Conservation (phyloP, 2,888 invertebrate genomes). For the Xylophagus ater region DNA sequence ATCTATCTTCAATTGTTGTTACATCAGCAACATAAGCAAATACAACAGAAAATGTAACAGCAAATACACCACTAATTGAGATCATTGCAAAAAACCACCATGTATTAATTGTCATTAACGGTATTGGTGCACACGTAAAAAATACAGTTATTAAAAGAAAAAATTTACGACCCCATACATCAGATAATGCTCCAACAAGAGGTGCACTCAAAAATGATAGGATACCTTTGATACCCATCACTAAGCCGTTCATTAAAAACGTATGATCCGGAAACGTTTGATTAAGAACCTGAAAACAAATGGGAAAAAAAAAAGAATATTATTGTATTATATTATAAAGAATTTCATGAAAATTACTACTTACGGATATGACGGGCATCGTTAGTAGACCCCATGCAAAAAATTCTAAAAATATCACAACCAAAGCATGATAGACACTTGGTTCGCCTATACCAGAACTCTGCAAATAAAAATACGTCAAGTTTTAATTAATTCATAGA, state of each 20-base stretch:
- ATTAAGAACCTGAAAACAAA: constrained; percentile 58
- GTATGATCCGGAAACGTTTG: constrained; percentile 98
- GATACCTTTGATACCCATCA: constrained; percentile 97
- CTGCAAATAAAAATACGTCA: constrained; percentile 37
- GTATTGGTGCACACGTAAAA: constrained; percentile 98
- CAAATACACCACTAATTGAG: constrained; percentile 96
- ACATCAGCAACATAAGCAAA: constrained; percentile 99
- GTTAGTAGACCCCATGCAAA: constrained; percentile 99
- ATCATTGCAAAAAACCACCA: constrained; percentile 99
- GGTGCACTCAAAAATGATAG: constrained; percentile 96
- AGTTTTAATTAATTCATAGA: constrained; percentile 1
- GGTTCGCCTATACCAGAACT: constrained; percentile 85
- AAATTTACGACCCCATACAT: constrained; percentile 97
- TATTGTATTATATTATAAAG: too few species aligned
- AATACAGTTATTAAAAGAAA: constrained; percentile 96
- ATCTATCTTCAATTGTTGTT: constrained; percentile 91
- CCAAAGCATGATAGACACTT: constrained; percentile 94
- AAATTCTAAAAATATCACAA: constrained; percentile 99
- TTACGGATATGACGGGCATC: constrained; percentile 78
- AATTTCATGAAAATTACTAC: constrained; percentile 14
- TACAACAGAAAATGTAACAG: constrained; percentile 98
- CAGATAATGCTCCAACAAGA: constrained; percentile 91
- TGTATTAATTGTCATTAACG: constrained; percentile 96
- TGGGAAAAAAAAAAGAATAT: constrained; percentile 4
- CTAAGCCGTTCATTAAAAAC: constrained; percentile 98